Conservation (phyloP, 1,140 invertebrate species). For the Lepidurus packardi region DNA sequence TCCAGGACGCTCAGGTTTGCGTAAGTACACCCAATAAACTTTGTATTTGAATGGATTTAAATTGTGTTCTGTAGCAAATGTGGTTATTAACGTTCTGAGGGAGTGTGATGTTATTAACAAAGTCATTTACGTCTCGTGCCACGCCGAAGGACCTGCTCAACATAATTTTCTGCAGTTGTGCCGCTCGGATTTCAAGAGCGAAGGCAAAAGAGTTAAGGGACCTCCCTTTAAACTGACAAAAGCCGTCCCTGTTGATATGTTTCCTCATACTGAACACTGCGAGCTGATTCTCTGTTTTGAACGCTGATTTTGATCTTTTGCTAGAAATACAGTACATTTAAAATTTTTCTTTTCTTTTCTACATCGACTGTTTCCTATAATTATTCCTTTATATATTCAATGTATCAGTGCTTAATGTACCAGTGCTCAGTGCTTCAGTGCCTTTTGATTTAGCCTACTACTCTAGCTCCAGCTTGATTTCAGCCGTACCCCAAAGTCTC, state of each 20-base stretch:
- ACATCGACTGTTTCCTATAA: too few species aligned
- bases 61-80: constrained; percentile 44
- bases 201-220: constrained; percentile 32
- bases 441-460: too few species aligned
- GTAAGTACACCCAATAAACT: constrained; percentile 37
- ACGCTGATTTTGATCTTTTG: constrained; percentile 35
- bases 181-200: not conserved
- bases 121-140: constrained; percentile 53
- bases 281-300: constrained; percentile 54
- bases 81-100: constrained; percentile 47
- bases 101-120: constrained; percentile 43
- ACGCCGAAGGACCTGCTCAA: constrained; percentile 45
- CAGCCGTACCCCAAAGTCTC: too few species aligned
- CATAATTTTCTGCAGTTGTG: constrained; percentile 48
- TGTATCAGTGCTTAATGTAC: too few species aligned
- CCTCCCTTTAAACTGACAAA: constrained; percentile 39
- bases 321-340: not conserved
- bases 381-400: too few species aligned
- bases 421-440: too few species aligned
- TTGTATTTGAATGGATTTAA: constrained; percentile 26
- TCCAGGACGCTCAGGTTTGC: constrained; percentile 41
- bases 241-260: constrained; percentile 55
- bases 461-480: too few species aligned
- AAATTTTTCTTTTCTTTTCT: not conserved
- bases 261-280: constrained; percentile 55